These are phyloP conservation scores for Helogale parvula DNA, from an alignment of 2,113 vertebrate species.

Conservation along the genomic window DNA sequence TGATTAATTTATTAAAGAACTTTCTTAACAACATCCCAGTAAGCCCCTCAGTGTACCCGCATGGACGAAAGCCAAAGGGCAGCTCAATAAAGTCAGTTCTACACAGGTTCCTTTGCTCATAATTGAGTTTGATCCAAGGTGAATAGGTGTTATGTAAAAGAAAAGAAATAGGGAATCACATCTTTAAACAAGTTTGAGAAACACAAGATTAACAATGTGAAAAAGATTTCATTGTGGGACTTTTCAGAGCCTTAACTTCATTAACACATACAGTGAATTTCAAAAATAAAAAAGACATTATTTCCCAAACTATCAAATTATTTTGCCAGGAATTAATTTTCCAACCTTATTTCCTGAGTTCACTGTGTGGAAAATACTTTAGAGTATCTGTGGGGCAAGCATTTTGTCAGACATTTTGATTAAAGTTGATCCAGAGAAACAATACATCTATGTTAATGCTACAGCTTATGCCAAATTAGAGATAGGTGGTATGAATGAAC, in stretches of 20 bases:
- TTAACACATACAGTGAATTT: neutral
- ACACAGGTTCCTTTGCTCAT: neutral
- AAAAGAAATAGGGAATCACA: neutral
- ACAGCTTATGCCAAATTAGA: neutral
- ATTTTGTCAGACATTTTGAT: neutral
- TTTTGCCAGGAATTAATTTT: neutral
- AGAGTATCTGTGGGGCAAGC: neutral
- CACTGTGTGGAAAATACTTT: neutral
- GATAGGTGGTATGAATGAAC: neutral
- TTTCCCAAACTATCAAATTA: neutral
- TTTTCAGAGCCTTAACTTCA: neutral
- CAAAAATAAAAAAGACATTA: neutral
- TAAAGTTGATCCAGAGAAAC: neutral
- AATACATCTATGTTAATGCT: neutral
- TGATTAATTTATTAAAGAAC: neutral
- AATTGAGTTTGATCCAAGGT: neutral
- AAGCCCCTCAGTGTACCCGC: neutral
- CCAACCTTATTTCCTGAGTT: neutral
- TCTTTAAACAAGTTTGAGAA: slow-evolving; percentile 14
- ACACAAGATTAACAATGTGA: neutral
- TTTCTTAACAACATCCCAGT: neutral
- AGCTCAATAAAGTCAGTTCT: neutral
- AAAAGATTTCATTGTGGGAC: neutral
- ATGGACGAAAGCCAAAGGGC: neutral
- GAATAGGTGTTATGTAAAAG: neutral